phyloP scores from a whole-genome alignment of 2,888 invertebrate genomes.

The Sarcophaga variegata region DNA sequence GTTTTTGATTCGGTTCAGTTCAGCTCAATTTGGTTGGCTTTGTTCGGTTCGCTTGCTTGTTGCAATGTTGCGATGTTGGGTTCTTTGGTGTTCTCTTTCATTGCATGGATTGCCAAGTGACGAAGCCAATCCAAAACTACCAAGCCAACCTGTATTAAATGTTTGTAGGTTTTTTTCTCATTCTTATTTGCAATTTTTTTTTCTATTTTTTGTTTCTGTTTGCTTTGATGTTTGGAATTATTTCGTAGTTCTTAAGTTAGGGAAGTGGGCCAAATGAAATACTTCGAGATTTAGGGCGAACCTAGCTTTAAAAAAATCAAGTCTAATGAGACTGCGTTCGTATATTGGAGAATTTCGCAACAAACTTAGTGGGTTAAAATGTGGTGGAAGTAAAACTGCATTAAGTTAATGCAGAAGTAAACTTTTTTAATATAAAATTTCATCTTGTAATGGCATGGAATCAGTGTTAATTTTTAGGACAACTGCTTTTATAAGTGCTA shows the following conservation, averaged over 20 bases:
- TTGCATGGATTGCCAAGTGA: conserved; percentile 22
- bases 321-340: no score
- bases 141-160: conserved; percentile 62
- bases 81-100: conserved; percentile 61
- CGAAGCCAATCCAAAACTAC: conserved; percentile 16
- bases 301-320: not conserved
- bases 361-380: no score
- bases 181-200: conserved; percentile 24
- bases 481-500: no score
- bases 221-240: conserved; percentile 54
- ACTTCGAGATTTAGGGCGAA: not conserved
- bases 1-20: conserved; percentile 54
- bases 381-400: no score
- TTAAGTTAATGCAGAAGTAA: no score
- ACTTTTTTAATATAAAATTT: no score
- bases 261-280: conserved; percentile 47
- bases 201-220: conserved; percentile 37
- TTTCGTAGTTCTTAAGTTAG: conserved; percentile 52
- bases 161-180: conserved; percentile 61
- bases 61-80: conserved; percentile 16
- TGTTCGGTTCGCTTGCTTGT: conserved; percentile 55
- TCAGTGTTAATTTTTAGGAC: no score
- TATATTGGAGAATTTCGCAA: no score
- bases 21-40: conserved; percentile 41
- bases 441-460: no score